Evolutionary conservation across 2,113 vertebrate species (phyloP).

Genomic region (Toxotes jaculatrix): DNA sequence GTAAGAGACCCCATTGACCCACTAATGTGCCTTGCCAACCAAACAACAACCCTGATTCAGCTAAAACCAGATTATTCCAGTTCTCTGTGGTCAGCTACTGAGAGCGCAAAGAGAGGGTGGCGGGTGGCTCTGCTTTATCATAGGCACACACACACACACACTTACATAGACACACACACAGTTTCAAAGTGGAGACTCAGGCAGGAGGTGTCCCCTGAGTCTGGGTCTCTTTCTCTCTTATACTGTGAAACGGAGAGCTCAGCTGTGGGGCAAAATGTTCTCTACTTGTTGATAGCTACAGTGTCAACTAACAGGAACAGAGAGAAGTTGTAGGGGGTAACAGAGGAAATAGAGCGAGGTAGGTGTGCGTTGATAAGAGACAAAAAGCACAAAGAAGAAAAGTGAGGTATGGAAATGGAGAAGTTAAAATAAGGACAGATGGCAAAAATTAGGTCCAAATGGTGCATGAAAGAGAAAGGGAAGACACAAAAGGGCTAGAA

Average conservation of each 20-base stretch:
- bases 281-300: constrained; percentile 39
- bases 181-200: constrained; percentile 39
- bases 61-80: constrained; percentile 79
- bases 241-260: constrained; percentile 50
- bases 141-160: constrained; percentile 13
- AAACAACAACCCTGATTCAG: constrained; percentile 70
- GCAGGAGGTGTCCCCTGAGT: constrained; percentile 48
- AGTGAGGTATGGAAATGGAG: not conserved
- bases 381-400: not conserved
- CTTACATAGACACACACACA: constrained; percentile 20
- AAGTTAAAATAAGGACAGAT: not conserved
- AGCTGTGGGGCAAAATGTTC: constrained; percentile 30
- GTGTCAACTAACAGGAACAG: not conserved
- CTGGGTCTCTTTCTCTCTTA: constrained; percentile 28
- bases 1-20: constrained; percentile 60
- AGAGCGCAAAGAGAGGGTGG: constrained; percentile 47
- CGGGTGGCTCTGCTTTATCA: constrained; percentile 51
- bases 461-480: too few relatives aligned
- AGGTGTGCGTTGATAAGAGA: not conserved
- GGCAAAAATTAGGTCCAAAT: not conserved
- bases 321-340: not conserved
- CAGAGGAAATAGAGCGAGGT: not conserved
- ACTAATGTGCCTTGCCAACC: constrained; percentile 66
- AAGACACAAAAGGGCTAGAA: not conserved
- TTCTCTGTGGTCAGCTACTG: constrained; percentile 62